A percentile compares a stretch with the other conserved stretches of the same genome.
Conservation (phyloP, 2,888 invertebrate species). For the Heliconius ethilla region DNA sequence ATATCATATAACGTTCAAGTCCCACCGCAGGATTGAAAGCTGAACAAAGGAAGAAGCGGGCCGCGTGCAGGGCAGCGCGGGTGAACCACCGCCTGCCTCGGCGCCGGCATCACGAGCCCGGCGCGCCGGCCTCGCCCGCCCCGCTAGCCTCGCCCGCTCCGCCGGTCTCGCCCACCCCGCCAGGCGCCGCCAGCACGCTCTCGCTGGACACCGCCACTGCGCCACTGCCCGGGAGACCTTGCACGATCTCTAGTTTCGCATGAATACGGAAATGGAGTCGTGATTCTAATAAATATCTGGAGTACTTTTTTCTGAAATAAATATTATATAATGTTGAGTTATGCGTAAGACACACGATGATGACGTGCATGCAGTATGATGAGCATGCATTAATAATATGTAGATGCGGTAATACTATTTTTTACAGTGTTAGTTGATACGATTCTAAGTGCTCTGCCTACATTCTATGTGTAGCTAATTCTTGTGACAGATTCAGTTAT, state of each 20-base stretch:
- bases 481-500: too few relatives aligned
- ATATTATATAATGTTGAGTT: background rate
- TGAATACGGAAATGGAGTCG: conserved; percentile 95
- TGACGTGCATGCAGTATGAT: background rate
- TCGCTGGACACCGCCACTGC: conserved; percentile 23
- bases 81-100: conserved; percentile 24
- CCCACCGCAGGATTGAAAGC: conserved; percentile 32
- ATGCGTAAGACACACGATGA: background rate
- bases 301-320: conserved; percentile 88
- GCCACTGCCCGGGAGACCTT: conserved; percentile 34
- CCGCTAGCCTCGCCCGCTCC: background rate
- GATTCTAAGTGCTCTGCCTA: background rate
- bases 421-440: background rate
- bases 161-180: conserved; percentile 17
- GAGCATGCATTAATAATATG: background rate
- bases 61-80: conserved; percentile 27
- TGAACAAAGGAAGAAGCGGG: conserved; percentile 36
- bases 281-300: conserved; percentile 93
- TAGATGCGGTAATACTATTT: background rate
- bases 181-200: conserved; percentile 5
- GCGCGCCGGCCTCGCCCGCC: background rate
- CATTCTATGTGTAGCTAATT: background rate
- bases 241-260: conserved; percentile 81
- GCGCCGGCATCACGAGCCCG: conserved; percentile 19
- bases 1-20: conserved; percentile 19